Evolutionary conservation across 2,888 invertebrate genomes (phyloP).

Genomic region (Pristionchus exspectatus): DNA sequence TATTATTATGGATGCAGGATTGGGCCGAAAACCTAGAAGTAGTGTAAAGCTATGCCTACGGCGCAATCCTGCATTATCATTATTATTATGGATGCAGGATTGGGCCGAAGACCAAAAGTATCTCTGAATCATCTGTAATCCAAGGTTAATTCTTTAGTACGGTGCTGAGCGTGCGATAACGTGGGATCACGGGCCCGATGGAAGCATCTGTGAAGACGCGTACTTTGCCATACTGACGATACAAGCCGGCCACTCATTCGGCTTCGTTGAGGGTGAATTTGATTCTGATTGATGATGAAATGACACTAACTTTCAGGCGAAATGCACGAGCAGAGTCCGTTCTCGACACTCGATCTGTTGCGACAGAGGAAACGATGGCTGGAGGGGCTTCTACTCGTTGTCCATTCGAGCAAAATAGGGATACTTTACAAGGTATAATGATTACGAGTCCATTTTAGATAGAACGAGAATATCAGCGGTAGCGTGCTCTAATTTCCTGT

Average conservation of each 20-base stretch:
- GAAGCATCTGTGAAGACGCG: slow-evolving; percentile 97
- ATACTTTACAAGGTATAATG: slow-evolving; percentile 70
- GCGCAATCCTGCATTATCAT: too few relatives aligned
- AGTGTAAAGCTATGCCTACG: too few relatives aligned
- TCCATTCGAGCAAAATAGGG: slow-evolving; percentile 79
- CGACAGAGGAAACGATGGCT: slow-evolving; percentile 97
- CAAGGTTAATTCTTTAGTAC: neutral
- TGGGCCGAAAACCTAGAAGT: too few relatives aligned
- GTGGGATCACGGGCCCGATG: slow-evolving; percentile 96
- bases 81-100: too few relatives aligned
- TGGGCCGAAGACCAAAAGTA: too few relatives aligned
- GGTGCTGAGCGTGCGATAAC: slow-evolving; percentile 85
- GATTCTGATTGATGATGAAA: too few relatives aligned
- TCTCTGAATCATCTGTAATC: too few relatives aligned
- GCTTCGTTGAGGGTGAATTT: slow-evolving; percentile 88
- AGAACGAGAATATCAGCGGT: too few relatives aligned
- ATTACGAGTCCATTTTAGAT: neutral
- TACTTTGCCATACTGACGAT: slow-evolving; percentile 97
- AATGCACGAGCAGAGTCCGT: slow-evolving; percentile 99
- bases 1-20: too few relatives aligned
- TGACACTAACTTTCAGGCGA: slow-evolving; percentile 83
- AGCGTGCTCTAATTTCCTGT: too few relatives aligned
- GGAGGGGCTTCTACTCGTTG: slow-evolving; percentile 81
- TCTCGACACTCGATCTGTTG: slow-evolving; percentile 93
- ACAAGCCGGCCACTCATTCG: slow-evolving; percentile 91